phyloP scores from a whole-genome alignment of 1,140 invertebrate genomes.

The Bombus pyrosoma region DNA sequence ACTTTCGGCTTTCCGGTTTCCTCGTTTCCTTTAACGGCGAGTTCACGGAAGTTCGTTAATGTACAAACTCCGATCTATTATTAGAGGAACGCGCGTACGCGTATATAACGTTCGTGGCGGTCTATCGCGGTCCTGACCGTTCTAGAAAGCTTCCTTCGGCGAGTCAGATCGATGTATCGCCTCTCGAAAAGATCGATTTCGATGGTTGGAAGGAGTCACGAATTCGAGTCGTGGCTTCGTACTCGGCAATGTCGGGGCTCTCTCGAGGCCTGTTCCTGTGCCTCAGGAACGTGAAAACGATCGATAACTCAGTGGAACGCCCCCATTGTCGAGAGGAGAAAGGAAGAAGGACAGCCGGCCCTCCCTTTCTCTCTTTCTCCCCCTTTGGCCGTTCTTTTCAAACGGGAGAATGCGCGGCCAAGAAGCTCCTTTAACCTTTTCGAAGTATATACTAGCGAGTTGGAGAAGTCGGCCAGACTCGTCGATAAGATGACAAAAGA shows the following conservation, averaged over 20 bases:
- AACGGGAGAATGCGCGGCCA: conserved; percentile 33
- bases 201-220: conserved; percentile 54
- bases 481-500: conserved; percentile 10
- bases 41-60: conserved; percentile 70
- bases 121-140: background rate
- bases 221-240: conserved; percentile 54
- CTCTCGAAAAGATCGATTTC: conserved; percentile 46
- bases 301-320: conserved; percentile 71
- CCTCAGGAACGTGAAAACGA: conserved; percentile 67
- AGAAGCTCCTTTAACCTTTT: conserved; percentile 54
- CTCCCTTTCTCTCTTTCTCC: conserved; percentile 20
- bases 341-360: conserved; percentile 45
- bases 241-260: conserved; percentile 12
- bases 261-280: conserved; percentile 43
- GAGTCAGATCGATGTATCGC: conserved; percentile 28
- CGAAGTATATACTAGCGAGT: conserved; percentile 3
- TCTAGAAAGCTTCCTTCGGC: background rate
- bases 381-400: conserved; percentile 38
- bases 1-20: conserved; percentile 65
- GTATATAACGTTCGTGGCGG: background rate
- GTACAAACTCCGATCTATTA: conserved; percentile 62
- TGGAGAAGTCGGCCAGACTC: conserved; percentile 26
- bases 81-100: conserved; percentile 46
- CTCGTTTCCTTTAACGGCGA: conserved; percentile 62
- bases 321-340: conserved; percentile 67